Percentiles rank a stretch among this genome's conserved stretches.
Evolutionary conservation across 2,797 vertebrate genomes (phyloP).

Genomic region (Sebastes oblongus): DNA sequence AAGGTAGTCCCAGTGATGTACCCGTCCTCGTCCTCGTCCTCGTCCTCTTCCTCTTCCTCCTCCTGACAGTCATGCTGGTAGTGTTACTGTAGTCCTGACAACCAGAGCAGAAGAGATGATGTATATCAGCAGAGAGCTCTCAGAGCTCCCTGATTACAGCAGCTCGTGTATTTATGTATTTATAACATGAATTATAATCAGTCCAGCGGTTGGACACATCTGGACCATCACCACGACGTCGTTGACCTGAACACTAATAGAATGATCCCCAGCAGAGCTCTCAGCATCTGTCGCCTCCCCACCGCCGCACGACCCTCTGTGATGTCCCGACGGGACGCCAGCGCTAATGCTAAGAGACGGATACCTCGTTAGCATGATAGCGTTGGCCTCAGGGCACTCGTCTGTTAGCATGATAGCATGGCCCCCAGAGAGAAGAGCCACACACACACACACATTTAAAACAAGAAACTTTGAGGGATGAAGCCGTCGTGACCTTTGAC

Average conservation of each 20-base stretch:
- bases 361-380: slow-evolving; percentile 70
- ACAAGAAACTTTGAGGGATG: too few species aligned
- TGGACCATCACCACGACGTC: neutral
- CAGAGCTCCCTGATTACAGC: too few species aligned
- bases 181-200: too few species aligned
- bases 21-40: too few species aligned
- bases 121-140: too few species aligned
- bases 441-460: slow-evolving; percentile 8
- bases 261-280: slow-evolving; percentile 14
- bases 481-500: too few species aligned
- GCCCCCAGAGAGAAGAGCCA: slow-evolving; percentile 3
- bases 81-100: too few species aligned
- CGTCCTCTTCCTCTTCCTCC: too few species aligned
- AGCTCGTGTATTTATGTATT: too few species aligned
- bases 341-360: slow-evolving; percentile 62
- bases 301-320: neutral
- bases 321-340: slow-evolving; percentile 13
- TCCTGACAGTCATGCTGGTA: too few species aligned
- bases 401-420: slow-evolving; percentile 64
- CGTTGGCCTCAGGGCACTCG: slow-evolving; percentile 9
- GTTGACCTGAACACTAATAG: slow-evolving; percentile 29
- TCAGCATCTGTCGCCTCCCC: slow-evolving; percentile 30
- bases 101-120: too few species aligned
- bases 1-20: too few species aligned
- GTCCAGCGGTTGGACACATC: neutral